A percentile compares a stretch with the other conserved stretches of the same genome.
Evolutionary conservation across 2,113 vertebrate genomes (phyloP).

Genomic region (Brachyhypopomus occidentalis): DNA sequence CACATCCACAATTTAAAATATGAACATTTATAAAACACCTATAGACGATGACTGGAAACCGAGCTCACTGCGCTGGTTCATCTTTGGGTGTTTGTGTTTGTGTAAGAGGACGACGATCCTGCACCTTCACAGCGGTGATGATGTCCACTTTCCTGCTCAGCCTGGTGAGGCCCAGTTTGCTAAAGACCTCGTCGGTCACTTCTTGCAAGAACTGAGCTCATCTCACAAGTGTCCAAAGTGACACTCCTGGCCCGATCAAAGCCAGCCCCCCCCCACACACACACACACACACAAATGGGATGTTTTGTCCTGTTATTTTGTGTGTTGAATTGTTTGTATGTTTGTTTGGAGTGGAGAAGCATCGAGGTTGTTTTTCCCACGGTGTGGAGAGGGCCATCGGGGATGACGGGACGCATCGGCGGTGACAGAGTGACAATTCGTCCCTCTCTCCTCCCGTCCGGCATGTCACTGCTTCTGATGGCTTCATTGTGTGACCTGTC

Average conservation of each 20-base stretch:
- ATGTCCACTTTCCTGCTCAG: too few relatives aligned
- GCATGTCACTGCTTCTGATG: slow-evolving; percentile 89
- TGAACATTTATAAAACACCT: too few relatives aligned
- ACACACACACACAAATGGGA: background rate
- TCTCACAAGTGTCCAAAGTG: background rate
- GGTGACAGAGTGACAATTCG: slow-evolving; percentile 89
- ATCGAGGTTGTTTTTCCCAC: slow-evolving; percentile 68
- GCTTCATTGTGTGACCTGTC: slow-evolving; percentile 90
- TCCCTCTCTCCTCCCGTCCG: slow-evolving; percentile 80
- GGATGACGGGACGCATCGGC: slow-evolving; percentile 82
- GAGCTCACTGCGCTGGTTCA: too few relatives aligned
- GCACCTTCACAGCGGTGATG: too few relatives aligned
- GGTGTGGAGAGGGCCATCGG: slow-evolving; percentile 76
- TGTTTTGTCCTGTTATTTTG: too few relatives aligned
- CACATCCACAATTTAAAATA: too few relatives aligned
- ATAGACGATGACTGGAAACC: too few relatives aligned
- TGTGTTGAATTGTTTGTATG: background rate
- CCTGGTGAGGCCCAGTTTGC: background rate
- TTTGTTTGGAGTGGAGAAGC: slow-evolving; percentile 35
- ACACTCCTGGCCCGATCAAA: background rate
- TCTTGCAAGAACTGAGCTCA: background rate
- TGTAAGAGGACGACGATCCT: too few relatives aligned
- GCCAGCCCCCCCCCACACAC: background rate
- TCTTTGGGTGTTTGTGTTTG: too few relatives aligned
- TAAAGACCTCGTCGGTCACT: background rate